Base-by-base conservation (phyloP, 2,888 invertebrate species). In the Harpalus rufipes region DNA sequence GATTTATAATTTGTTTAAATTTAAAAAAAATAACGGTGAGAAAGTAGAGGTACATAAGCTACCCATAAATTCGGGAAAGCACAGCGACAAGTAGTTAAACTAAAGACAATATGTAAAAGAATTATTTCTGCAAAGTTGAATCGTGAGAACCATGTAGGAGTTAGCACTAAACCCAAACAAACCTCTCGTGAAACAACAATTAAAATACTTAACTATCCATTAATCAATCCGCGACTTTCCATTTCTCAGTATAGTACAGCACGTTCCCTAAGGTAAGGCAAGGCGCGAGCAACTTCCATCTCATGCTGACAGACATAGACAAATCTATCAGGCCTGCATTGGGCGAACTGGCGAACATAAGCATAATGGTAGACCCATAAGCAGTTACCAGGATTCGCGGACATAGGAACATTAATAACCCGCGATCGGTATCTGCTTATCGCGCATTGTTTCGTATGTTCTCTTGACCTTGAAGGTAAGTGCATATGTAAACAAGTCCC, bases 391-490 rank as follows among this genome's bases (percentile, higher is more conserved):
- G 44, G 83, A 83, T 74, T 83, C 74, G 59, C 83, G 58, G 74
- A 83, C 83, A 61, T 58, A 32, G 41, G 61, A 83, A 32, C 83
- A 83, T 83, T 83, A 83, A 83, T 83, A 83, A 74, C 74, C 56
- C 18, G 32, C 59, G 76, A 83, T 83, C 83, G 44, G 72, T 83
- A 83, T 83, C 74, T 82, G 56, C 16, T 74, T 74, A 76, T 83
- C 72, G 32, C 21, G 78, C 78, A 78, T 78, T 78, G 78, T 78
- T 76, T 68, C 59, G 58, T 78, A 78, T 59, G 78, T 78, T 61
- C 18, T 3, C 18, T 10, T 80, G 61, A 80, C 80, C 80, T 80
- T 80, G 59, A n/a, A 63, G 41, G 80, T 80, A 80, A 80, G 61
- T 80, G 80, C 80, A 80, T 80, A 61, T 58, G 78, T 78, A 78